These are phyloP conservation scores for Troglohyphantes excavatus DNA, from an alignment of 2,888 invertebrate genomes.

Conservation along the genomic window DNA sequence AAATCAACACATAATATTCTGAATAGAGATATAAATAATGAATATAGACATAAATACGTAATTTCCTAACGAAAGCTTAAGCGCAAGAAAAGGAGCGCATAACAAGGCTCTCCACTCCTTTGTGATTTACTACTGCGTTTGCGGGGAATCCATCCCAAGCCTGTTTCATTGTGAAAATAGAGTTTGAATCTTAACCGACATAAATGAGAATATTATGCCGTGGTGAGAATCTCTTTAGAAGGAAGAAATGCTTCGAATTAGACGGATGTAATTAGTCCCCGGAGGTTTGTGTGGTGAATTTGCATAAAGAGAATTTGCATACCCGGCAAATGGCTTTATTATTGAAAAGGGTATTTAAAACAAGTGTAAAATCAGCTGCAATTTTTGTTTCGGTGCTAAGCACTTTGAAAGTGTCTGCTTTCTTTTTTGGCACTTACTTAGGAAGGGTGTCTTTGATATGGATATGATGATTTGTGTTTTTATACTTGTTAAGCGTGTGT, in stretches of 20 bases:
- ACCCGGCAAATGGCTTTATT: background rate
- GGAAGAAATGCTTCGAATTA: slow-evolving; percentile 22
- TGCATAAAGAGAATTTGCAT: slow-evolving; percentile 7
- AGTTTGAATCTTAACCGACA: slow-evolving; percentile 1
- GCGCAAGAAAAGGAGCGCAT: background rate
- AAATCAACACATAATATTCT: too few relatives aligned
- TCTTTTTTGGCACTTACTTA: too few relatives aligned
- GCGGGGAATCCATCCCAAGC: background rate
- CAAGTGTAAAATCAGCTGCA: background rate
- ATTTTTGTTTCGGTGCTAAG: background rate
- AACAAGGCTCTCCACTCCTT: background rate
- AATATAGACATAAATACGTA: background rate
- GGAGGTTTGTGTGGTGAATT: background rate
- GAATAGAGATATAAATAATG: too few relatives aligned
- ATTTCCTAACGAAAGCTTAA: background rate
- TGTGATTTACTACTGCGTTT: background rate
- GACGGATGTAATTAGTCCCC: slow-evolving; percentile 3
- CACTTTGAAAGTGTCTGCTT: too few relatives aligned
- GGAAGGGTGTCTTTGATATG: too few relatives aligned
- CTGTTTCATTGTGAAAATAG: background rate
- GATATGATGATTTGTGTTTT: too few relatives aligned
- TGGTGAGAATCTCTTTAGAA: slow-evolving; percentile 3
- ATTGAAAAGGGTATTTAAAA: background rate
- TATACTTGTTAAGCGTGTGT: too few relatives aligned
- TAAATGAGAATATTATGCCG: slow-evolving; percentile 1